Evolutionary conservation across 1,140 invertebrate genomes (phyloP), one percentile per base, ranked within the genome.

Genomic region (Hyles euphorbiae): DNA sequence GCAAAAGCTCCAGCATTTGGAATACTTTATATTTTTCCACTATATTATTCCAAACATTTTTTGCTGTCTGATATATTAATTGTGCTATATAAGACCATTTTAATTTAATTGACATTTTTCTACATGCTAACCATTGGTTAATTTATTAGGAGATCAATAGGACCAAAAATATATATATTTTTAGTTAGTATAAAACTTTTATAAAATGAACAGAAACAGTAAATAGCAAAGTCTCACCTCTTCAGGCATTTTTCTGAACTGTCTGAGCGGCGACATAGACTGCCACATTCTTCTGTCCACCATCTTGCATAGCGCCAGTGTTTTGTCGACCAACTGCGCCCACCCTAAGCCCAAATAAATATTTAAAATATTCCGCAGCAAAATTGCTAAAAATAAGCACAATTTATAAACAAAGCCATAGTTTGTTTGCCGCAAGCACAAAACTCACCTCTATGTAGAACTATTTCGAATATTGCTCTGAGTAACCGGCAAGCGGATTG

Each of bases 261-360:
- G 99, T 22, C 99, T 90, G 0, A 99, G 88, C 3, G 99, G 99
- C 45, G 97, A 99, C 97, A 99, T 99, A 0, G 97, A 99, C 84
- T 99, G 98, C 99, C 99, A 99, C 98, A 99, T 99, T 32, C 98
- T 91, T 11, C 97, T 92, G 82, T 99, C 98, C 53, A 99, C 97
- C 98, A 99, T 99, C 90, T 99, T 99, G 83, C 98, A 99, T 1
- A 99, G 91, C 2, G 97, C 94, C 0, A 99, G 85, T 8, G 97
- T 95, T 88, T 99, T 99, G 81, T 99, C 98, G 12, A 98, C 97
- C 34, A 99, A 81, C 75, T 99, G 97, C 0, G 98, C 99, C 99
- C 99, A 99, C 12, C 98, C 98, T 72, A 22, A 22, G 96, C n/a
- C 4, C 60, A 55, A 56, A 56, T 61, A 67, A 3, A 66, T 45